Evolutionary conservation across 2,797 vertebrate species (phyloP).

Genomic region (Nyctalus aviator): DNA sequence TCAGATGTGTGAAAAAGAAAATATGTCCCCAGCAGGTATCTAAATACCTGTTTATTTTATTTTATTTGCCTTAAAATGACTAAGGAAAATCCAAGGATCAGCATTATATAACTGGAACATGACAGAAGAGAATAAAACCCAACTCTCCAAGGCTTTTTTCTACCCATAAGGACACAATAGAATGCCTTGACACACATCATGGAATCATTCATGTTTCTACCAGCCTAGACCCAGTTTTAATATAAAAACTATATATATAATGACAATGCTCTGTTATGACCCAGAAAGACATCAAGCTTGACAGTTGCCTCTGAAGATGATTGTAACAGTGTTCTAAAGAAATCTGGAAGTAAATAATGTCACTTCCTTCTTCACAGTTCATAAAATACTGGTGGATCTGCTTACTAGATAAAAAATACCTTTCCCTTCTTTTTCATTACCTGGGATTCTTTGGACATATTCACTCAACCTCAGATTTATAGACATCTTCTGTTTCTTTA

Average conservation of each 20-base stretch:
- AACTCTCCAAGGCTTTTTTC: background rate
- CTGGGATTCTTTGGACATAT: conserved; percentile 16
- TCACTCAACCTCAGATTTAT: conserved; percentile 15
- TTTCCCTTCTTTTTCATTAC: background rate
- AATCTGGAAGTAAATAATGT: background rate
- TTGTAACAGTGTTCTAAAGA: background rate
- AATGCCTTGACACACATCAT: background rate
- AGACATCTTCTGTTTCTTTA: background rate
- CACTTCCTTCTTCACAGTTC: conserved; percentile 29
- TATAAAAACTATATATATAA: background rate
- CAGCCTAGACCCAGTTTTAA: background rate
- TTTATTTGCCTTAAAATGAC: background rate
- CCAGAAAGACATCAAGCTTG: conserved; percentile 10
- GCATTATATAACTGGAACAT: background rate
- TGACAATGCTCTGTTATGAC: background rate
- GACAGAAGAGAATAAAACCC: conserved; percentile 1
- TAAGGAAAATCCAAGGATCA: conserved; percentile 43
- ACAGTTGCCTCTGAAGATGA: background rate
- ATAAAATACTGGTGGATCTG: conserved; percentile 23
- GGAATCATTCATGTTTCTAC: background rate
- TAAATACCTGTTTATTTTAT: background rate
- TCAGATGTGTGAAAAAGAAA: background rate
- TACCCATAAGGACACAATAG: background rate
- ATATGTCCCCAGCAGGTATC: background rate
- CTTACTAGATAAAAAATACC: conserved; percentile 30